Percentiles rank a stretch among this genome's conserved stretches.
These are phyloP conservation scores for Trachelus stipa DNA, from an alignment of 2,888 invertebrate genomes.

Conservation along the genomic window DNA sequence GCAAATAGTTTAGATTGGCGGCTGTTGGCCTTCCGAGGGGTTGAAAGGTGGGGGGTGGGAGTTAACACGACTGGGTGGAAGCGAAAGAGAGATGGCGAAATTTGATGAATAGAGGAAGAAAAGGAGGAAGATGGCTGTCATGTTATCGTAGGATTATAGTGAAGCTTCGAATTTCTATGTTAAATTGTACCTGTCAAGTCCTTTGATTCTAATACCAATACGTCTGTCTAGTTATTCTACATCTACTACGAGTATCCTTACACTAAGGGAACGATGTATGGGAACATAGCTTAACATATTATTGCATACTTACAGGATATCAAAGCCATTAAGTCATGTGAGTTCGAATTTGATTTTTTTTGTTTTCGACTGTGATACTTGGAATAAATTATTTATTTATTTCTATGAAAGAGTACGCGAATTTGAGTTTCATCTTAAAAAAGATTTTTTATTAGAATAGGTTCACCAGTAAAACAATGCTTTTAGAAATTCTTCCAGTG, in stretches of 20 bases:
- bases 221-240: neutral
- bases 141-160: neutral
- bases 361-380: constrained; percentile 13
- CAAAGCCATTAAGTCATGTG: neutral
- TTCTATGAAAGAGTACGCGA: neutral
- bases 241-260: constrained; percentile 9
- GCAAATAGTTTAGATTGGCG: neutral
- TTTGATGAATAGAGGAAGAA: no score
- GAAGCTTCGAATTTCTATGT: neutral
- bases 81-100: neutral
- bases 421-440: neutral
- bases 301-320: neutral
- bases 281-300: constrained; percentile 12
- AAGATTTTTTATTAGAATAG: neutral
- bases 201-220: neutral
- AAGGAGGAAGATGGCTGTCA: neutral
- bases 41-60: neutral
- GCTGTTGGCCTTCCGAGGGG: neutral
- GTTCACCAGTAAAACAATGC: no score
- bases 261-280: constrained; percentile 13
- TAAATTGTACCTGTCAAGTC: neutral
- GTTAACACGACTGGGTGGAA: neutral
- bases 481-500: no score
- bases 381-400: constrained; percentile 15
- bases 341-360: constrained; percentile 13